Percentiles rank a stretch among this genome's conserved stretches.
These are phyloP conservation scores for Apodemia zela DNA, from an alignment of 2,888 invertebrate genomes.

Conservation along the genomic window DNA sequence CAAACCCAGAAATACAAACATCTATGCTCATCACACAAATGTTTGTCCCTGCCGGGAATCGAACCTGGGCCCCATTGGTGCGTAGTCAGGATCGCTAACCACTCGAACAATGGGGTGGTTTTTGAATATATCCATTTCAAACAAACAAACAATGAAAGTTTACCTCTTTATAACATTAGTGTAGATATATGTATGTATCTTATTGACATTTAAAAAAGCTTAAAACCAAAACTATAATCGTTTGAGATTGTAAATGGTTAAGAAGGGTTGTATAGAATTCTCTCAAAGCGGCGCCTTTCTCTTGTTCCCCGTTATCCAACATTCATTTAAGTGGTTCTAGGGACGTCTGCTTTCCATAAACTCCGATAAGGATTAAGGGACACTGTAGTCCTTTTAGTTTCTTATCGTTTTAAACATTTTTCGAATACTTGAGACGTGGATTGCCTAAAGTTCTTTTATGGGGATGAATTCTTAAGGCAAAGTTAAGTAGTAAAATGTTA, in stretches of 20 bases:
- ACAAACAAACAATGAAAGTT: no score
- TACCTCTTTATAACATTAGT: conserved; percentile 18
- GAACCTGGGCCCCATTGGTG: no score
- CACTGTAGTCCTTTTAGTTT: conserved; percentile 34
- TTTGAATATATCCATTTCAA: no score
- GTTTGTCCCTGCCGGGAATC: no score
- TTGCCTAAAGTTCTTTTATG: conserved; percentile 6
- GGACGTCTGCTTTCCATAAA: conserved; percentile 63
- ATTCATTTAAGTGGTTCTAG: conserved; percentile 50
- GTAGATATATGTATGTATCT: no score
- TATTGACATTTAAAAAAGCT: conserved; percentile 20
- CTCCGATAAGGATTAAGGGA: conserved; percentile 57
- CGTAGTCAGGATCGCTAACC: no score
- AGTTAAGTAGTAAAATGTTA: neutral
- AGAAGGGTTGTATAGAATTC: conserved; percentile 30
- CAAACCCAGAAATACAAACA: no score
- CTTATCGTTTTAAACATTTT: conserved; percentile 35
- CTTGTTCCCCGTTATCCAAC: conserved; percentile 28
- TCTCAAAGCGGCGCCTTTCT: conserved; percentile 33
- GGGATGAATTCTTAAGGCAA: neutral
- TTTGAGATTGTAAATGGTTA: conserved; percentile 33
- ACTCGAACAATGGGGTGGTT: no score
- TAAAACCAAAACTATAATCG: conserved; percentile 41
- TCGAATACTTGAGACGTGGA: conserved; percentile 6
- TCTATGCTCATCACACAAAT: no score